These are phyloP conservation scores for Sinohyriopsis cumingii DNA, from an alignment of 2,888 invertebrate species.

Conservation along the genomic window DNA sequence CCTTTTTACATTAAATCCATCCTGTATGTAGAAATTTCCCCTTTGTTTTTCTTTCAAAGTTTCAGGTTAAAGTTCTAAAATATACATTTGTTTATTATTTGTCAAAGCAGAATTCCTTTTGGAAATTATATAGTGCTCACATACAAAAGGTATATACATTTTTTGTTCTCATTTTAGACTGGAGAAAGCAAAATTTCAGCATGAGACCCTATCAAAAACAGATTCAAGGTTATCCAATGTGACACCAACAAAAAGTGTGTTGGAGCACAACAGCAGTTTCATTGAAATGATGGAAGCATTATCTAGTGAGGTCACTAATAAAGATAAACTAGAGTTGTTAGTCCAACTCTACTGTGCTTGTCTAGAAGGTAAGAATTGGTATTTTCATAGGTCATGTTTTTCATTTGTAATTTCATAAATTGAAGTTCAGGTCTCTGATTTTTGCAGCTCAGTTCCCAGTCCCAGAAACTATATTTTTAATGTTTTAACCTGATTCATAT, in stretches of 20 bases:
- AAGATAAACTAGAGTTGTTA: slow-evolving; percentile 76
- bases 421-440: not conserved
- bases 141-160: no score
- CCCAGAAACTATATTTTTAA: no score
- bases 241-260: slow-evolving; percentile 45
- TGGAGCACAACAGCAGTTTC: slow-evolving; percentile 42
- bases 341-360: slow-evolving; percentile 77
- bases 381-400: not conserved
- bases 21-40: no score
- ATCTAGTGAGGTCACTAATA: slow-evolving; percentile 73
- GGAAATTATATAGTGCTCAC: no score
- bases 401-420: not conserved
- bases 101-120: no score
- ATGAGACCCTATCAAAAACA: slow-evolving; percentile 15
- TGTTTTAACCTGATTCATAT: no score
- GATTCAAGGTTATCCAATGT: slow-evolving; percentile 8
- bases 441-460: no score
- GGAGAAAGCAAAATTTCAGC: slow-evolving; percentile 23
- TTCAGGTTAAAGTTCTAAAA: no score
- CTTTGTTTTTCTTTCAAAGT: no score
- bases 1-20: no score
- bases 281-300: slow-evolving; percentile 43
- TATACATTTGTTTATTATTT: no score
- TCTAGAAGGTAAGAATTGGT: slow-evolving; percentile 74
- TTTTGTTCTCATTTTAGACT: slow-evolving; percentile 22